Conservation (phyloP, 2,113 vertebrate genomes). For the Solenodon paradoxus region DNA sequence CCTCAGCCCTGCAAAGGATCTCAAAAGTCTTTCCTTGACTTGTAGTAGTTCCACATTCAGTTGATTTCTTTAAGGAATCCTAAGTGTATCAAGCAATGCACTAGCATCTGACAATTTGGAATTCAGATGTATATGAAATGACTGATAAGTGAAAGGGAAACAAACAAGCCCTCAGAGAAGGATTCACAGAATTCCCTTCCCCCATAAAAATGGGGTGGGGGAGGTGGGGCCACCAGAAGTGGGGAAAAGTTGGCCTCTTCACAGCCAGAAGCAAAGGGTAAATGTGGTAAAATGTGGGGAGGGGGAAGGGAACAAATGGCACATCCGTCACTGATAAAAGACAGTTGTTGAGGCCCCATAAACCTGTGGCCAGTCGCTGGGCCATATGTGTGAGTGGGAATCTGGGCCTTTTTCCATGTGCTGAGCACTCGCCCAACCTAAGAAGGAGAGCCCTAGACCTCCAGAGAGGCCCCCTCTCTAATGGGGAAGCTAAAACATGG, state of each 20-base stretch:
- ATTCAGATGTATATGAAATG: constrained; percentile 11
- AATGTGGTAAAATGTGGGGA: neutral
- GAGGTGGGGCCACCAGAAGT: neutral
- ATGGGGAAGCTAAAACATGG: neutral
- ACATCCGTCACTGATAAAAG: constrained; percentile 44
- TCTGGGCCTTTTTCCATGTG: neutral
- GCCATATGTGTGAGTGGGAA: neutral
- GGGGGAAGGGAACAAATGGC: constrained; percentile 36
- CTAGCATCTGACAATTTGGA: neutral
- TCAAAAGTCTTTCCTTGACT: neutral
- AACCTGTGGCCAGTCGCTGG: neutral
- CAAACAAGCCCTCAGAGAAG: neutral
- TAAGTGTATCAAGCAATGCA: neutral
- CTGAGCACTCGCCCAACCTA: neutral
- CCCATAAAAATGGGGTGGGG: neutral
- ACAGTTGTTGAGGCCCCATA: neutral
- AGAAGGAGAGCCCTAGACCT: neutral
- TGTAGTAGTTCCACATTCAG: neutral
- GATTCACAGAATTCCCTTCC: neutral
- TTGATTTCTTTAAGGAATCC: neutral
- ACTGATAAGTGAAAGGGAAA: neutral
- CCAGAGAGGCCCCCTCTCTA: neutral
- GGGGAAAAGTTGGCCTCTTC: neutral
- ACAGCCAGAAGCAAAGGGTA: constrained; percentile 16
- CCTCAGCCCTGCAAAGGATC: neutral